Base-by-base conservation (phyloP, 2,113 vertebrate genomes). In the Stigmatopora nigra region DNA sequence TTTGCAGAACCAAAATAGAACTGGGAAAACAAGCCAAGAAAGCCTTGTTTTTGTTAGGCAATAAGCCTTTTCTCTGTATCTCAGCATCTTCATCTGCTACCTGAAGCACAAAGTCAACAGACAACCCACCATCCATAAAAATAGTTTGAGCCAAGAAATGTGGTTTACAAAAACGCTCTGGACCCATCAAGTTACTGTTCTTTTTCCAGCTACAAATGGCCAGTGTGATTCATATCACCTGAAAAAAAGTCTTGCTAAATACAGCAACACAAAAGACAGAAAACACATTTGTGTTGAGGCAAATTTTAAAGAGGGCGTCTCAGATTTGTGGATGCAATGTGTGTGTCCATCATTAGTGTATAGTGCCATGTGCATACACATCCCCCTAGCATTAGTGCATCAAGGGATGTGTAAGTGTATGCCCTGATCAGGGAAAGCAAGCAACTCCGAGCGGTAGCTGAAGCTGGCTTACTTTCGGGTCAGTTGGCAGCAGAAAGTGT, bases 401-500 rank as follows among this genome's bases (percentile, higher is more conserved):
- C 44, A 36, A 71, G 60, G 77, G 68, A 84, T 84, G 84, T 86
- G 80, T 80, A 80, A 84, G 87, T 75, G 72, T 61, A 73, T 68
- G 75, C 67, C 78, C 73, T 77, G 74, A 77, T 72, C 79, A 73
- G 71, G 73, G 81, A 73, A 69, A 87, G 84, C 75, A 76, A 75
- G 79, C 84, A 86, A 82, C 72, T 82, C 76, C 79, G 82, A 83
- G 81, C 64, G 51, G 72, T 78, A 85, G 87, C 84, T 77, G 79
- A 79, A 78, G 78, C 84, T 77, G 77, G 70, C 75, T 90, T 87
- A 83, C 79, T 88, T 83, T 88, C 88, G 82, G 89, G 88, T 90
- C 89, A 90, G 82, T 84, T 88, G 82, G 82, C 89, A 83, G 75
- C 71, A 71, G 84, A 75, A 76, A 84, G 73, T 76, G 77, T 36